Evolutionary conservation across 2,888 invertebrate genomes (phyloP).

Genomic region (Trachelus troglodyta): DNA sequence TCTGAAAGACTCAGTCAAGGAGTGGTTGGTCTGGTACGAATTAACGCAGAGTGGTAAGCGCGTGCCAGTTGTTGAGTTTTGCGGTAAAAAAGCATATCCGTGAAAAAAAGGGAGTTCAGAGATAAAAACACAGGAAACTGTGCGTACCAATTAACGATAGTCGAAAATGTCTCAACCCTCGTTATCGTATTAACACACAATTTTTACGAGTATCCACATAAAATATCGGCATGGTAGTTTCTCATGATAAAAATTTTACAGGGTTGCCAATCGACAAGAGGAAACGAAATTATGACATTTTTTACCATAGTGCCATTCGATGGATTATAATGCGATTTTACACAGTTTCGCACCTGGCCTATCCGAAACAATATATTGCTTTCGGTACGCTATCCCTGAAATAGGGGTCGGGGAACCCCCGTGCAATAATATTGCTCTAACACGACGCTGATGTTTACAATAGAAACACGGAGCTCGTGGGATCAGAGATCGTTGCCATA

Average conservation of each 20-base stretch:
- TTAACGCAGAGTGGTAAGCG: slow-evolving; percentile 32
- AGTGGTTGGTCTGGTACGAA: slow-evolving; percentile 38
- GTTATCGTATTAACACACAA: too few species aligned
- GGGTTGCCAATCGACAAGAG: too few species aligned
- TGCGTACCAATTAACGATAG: slow-evolving; percentile 21
- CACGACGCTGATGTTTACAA: slow-evolving; percentile 48
- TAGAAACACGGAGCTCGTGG: slow-evolving; percentile 38
- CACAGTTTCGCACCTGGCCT: slow-evolving; percentile 32
- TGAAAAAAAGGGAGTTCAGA: slow-evolving; percentile 15
- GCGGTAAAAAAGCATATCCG: slow-evolving; percentile 8
- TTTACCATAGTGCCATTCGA: neutral
- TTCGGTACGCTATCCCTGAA: slow-evolving; percentile 24
- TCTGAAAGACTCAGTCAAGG: neutral
- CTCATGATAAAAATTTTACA: neutral
- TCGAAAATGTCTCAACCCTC: neutral
- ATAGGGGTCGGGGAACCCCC: slow-evolving; percentile 24
- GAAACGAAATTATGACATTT: too few species aligned
- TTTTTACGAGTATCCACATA: too few species aligned
- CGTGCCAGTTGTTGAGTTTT: slow-evolving; percentile 34
- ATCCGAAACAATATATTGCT: slow-evolving; percentile 39
- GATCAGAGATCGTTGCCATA: slow-evolving; percentile 1
- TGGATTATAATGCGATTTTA: slow-evolving; percentile 39
- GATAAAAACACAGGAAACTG: slow-evolving; percentile 13
- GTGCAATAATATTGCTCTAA: slow-evolving; percentile 54
- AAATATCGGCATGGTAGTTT: too few species aligned